A percentile compares a stretch with the other conserved stretches of the same genome.
phyloP scores from a whole-genome alignment of 2,113 vertebrate species.

The Tyto alba region DNA sequence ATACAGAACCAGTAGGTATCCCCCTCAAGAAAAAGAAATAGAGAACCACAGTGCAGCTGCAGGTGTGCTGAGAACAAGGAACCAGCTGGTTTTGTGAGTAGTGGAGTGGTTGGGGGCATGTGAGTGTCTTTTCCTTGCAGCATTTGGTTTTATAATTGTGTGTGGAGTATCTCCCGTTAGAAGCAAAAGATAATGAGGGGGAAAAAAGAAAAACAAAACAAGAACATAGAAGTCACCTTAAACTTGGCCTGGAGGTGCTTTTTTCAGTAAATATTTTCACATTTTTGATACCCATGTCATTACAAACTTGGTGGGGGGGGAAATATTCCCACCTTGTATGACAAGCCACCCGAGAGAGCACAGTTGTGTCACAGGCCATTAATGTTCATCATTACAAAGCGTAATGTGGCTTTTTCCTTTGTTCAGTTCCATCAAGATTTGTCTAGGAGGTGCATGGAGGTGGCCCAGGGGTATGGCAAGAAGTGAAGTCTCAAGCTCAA shows the following conservation, averaged over 20 bases:
- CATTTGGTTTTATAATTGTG: background rate
- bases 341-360: background rate
- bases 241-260: background rate
- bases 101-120: background rate
- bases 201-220: background rate
- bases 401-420: background rate
- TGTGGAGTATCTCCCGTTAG: background rate
- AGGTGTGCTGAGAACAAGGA: background rate
- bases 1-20: background rate
- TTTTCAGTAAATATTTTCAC: background rate
- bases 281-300: background rate
- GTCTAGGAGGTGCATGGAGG: background rate
- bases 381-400: background rate
- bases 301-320: background rate
- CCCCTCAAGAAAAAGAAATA: background rate
- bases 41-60: rapidly evolving
- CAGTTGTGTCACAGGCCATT: slow-evolving; percentile 19
- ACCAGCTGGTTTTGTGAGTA: background rate
- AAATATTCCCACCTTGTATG: background rate
- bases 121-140: background rate
- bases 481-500: background rate
- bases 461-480: background rate
- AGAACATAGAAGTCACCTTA: background rate
- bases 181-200: background rate
- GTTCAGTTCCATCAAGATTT: background rate